Conservation (phyloP, 2,113 vertebrate species). For the Sialia sialis region DNA sequence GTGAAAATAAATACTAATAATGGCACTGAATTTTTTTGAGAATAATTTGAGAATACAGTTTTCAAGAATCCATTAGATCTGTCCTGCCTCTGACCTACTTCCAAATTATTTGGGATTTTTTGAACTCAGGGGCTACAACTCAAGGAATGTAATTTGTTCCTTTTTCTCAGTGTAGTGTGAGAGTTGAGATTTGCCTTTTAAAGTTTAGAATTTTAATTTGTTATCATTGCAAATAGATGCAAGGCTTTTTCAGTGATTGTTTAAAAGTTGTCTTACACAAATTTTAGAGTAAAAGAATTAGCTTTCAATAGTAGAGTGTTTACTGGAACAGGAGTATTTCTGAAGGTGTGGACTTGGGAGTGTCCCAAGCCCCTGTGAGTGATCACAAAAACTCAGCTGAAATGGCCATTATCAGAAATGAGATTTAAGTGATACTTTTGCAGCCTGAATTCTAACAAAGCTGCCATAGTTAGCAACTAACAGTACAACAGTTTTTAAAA, state of each 20-base stretch:
- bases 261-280: background rate
- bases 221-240: background rate
- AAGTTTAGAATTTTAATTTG: background rate
- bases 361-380: background rate
- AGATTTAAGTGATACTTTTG: background rate
- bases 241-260: background rate
- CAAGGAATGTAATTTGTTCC: background rate
- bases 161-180: background rate
- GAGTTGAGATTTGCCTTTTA: background rate
- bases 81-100: background rate
- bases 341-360: background rate
- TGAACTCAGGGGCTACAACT: background rate
- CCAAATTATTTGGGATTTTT: background rate
- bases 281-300: background rate
- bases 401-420: background rate
- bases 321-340: background rate
- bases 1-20: background rate
- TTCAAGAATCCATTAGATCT: background rate
- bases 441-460: background rate
- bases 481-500: slow-evolving; percentile 15
- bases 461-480: background rate
- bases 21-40: background rate
- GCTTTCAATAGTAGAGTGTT: background rate
- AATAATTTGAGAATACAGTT: background rate
- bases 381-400: background rate